Conservation (phyloP, 2,797 vertebrate species). For the Etheostoma nigrum region DNA sequence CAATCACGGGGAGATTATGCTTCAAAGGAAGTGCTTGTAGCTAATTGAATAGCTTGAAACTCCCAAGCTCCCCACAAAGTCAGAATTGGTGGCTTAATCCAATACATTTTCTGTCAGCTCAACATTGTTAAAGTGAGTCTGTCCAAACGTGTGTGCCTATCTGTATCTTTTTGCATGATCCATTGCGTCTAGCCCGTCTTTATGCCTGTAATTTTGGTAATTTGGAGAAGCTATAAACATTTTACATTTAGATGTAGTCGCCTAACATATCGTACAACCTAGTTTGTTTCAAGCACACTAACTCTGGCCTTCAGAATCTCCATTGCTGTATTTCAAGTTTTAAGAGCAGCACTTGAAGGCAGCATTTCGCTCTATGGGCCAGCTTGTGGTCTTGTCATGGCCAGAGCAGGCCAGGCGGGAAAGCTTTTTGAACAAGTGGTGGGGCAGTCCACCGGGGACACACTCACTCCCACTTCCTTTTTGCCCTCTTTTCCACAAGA, state of each 20-base stretch:
- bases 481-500: slow-evolving; percentile 59
- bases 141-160: too few species aligned
- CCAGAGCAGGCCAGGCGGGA: slow-evolving; percentile 56
- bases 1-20: too few species aligned
- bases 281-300: neutral
- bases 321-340: neutral
- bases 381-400: slow-evolving; percentile 35
- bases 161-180: too few species aligned
- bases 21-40: too few species aligned
- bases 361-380: slow-evolving; percentile 45
- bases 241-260: neutral
- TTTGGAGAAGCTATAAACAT: neutral
- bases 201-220: neutral
- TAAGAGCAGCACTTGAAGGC: slow-evolving; percentile 43
- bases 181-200: neutral
- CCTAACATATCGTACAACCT: neutral
- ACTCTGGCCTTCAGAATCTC: neutral
- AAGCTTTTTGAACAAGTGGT: slow-evolving; percentile 46
- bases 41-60: too few species aligned
- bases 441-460: slow-evolving; percentile 37
- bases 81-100: too few species aligned
- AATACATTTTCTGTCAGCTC: too few species aligned
- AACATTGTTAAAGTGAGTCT: too few species aligned
- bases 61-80: too few species aligned
- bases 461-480: slow-evolving; percentile 60